Conservation (phyloP, 2,113 vertebrate species). For the Corythaixoides concolor region DNA sequence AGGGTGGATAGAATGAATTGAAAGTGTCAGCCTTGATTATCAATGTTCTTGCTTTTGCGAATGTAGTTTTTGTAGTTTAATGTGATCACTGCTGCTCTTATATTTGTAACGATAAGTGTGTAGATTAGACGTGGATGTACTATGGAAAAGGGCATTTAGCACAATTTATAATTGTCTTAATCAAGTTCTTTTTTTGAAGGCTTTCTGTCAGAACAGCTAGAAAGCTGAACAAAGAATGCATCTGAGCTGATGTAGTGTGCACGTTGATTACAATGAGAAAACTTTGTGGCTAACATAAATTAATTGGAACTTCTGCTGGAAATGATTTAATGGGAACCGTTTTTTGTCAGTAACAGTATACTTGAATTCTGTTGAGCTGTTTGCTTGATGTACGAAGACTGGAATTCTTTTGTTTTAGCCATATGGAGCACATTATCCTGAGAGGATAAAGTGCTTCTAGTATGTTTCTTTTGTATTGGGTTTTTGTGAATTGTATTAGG, state of each 20-base stretch:
- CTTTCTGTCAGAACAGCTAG: not conserved
- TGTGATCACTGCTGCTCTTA: not conserved
- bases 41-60: not conserved
- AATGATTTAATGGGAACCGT: not conserved
- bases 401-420: not conserved
- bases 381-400: not conserved
- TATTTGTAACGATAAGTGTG: not conserved
- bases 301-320: not conserved
- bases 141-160: not conserved
- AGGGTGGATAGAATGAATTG: not conserved
- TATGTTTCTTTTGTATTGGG: not conserved
- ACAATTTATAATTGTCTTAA: not conserved
- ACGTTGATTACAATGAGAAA: conserved; percentile 19
- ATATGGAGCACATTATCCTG: not conserved
- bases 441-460: not conserved
- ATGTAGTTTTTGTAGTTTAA: not conserved
- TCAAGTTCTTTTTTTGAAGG: conserved; percentile 4
- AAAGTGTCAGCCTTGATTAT: not conserved
- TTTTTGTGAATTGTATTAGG: not conserved
- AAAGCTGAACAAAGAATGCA: not conserved
- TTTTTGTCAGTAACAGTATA: not conserved
- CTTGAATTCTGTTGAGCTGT: not conserved
- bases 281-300: not conserved
- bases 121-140: not conserved
- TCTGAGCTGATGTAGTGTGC: not conserved